Conservation (phyloP, 64 coral and sea anemone genomes). For the Porites lutea region DNA sequence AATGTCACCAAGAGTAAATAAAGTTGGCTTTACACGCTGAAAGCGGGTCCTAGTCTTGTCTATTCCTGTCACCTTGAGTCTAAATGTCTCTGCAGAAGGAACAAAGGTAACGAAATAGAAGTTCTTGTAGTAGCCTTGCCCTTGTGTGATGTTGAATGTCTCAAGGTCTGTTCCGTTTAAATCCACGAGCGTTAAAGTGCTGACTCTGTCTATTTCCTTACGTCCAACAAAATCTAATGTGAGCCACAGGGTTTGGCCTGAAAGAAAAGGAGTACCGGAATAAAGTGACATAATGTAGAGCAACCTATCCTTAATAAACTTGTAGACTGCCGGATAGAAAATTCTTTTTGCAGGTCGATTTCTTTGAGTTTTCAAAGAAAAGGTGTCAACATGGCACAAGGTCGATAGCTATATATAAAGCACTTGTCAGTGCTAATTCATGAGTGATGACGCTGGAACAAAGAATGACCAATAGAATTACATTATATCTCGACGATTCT, state of each 20-base stretch:
- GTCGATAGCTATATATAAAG: too few relatives aligned
- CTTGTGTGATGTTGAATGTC: constrained; percentile 53
- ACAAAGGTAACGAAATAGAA: constrained; percentile 40
- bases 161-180: constrained; percentile 39
- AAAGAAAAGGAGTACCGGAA: background rate
- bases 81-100: constrained; percentile 45
- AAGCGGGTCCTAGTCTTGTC: constrained; percentile 36
- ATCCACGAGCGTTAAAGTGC: constrained; percentile 41
- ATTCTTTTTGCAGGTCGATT: too few relatives aligned
- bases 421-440: too few relatives aligned
- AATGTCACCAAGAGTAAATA: constrained; percentile 55
- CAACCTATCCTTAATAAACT: too few relatives aligned
- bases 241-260: constrained; percentile 33
- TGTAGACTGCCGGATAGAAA: too few relatives aligned
- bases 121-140: constrained; percentile 52
- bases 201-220: background rate
- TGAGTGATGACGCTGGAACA: too few relatives aligned
- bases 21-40: constrained; percentile 52
- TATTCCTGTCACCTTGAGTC: constrained; percentile 53
- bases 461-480: too few relatives aligned
- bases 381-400: too few relatives aligned
- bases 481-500: too few relatives aligned
- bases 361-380: too few relatives aligned
- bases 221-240: constrained; percentile 51
- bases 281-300: too few relatives aligned